A percentile compares a stretch with the other conserved stretches of the same genome.
Conservation (phyloP, 1,140 invertebrate genomes). For the Nasonia vitripennis region DNA sequence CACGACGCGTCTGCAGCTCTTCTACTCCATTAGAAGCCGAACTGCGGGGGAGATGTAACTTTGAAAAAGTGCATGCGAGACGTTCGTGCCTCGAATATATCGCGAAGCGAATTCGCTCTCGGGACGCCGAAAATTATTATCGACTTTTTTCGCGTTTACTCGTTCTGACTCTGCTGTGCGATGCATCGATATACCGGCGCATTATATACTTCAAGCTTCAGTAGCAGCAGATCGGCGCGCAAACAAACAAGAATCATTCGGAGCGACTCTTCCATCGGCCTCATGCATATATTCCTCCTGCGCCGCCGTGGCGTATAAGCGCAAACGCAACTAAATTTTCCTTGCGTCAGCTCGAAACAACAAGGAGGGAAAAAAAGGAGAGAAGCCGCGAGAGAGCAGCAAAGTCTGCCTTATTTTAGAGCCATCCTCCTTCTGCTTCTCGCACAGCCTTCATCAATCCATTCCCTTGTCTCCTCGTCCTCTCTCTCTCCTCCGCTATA, state of each 20-base stretch:
- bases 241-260: conserved; percentile 1
- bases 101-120: not conserved
- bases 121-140: conserved; percentile 25
- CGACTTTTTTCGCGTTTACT: not conserved
- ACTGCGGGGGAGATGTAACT: conserved; percentile 4
- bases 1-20: not conserved
- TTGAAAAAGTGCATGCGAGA: conserved; percentile 12
- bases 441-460: conserved; percentile 25
- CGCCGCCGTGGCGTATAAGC: not conserved
- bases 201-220: not conserved
- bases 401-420: not conserved
- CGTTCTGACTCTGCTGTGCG: too few species aligned
- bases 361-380: not conserved
- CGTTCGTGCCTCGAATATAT: conserved; percentile 25
- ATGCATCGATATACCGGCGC: not conserved
- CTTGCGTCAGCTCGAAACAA: conserved; percentile 22
- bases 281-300: not conserved
- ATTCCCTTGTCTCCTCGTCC: not conserved
- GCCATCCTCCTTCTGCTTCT: not conserved
- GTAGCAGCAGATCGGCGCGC: not conserved
- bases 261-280: not conserved
- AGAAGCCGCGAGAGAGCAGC: not conserved
- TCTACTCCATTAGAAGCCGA: not conserved
- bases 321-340: conserved; percentile 32
- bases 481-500: not conserved